Evolutionary conservation across 2,113 vertebrate genomes (phyloP).

Genomic region (Perca fluviatilis): DNA sequence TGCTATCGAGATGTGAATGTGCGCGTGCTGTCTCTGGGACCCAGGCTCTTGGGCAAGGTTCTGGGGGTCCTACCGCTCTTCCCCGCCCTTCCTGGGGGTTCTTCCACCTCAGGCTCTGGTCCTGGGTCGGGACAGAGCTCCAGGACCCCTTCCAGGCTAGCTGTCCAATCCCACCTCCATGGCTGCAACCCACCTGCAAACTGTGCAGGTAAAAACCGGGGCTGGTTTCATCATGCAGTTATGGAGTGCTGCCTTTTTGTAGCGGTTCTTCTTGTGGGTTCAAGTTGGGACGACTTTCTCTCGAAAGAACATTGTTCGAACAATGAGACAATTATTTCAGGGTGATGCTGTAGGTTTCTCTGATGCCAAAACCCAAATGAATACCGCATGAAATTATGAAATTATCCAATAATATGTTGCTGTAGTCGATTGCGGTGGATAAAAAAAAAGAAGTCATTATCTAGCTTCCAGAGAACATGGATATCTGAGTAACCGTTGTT

Average conservation of each 20-base stretch:
- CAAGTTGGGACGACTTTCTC: neutral
- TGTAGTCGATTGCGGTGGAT: neutral
- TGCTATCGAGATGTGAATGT: slow-evolving; percentile 91
- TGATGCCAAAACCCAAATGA: neutral
- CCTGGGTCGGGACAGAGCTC: slow-evolving; percentile 48
- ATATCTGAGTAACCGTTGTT: neutral
- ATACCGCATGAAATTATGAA: neutral
- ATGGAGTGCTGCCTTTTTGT: neutral
- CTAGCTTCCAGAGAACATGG: neutral
- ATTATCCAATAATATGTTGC: neutral
- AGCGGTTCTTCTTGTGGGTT: neutral
- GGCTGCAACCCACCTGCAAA: slow-evolving; percentile 29
- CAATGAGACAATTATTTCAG: neutral
- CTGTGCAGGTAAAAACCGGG: slow-evolving; percentile 46
- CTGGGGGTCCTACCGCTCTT: slow-evolving; percentile 84
- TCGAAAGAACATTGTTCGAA: neutral
- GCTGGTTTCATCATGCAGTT: neutral
- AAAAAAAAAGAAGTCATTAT: neutral
- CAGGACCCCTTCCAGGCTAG: slow-evolving; percentile 56
- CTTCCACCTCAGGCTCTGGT: slow-evolving; percentile 47
- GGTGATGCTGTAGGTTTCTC: neutral
- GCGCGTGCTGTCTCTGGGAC: slow-evolving; percentile 90
- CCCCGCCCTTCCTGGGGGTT: slow-evolving; percentile 58
- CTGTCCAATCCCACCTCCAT: slow-evolving; percentile 46
- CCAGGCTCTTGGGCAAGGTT: slow-evolving; percentile 86